A percentile compares a stretch with the other conserved stretches of the same genome.
phyloP scores from a whole-genome alignment of 2,888 invertebrate species.

The Lepidochitona cinerea region DNA sequence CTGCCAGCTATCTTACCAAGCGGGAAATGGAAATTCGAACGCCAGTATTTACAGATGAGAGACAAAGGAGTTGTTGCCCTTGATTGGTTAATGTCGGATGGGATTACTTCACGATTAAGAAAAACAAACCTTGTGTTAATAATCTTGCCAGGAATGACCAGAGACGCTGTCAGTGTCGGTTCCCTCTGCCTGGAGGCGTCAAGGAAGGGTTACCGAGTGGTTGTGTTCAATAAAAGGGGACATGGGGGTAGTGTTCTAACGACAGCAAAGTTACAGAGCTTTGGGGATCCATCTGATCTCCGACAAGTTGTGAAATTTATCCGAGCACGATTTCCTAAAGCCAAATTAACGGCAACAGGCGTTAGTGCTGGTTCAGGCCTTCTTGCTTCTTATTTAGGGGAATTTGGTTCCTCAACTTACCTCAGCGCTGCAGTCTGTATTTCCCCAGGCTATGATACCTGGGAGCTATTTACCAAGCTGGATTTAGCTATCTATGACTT shows the following conservation, averaged over 20 bases:
- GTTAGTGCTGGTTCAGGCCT: constrained; percentile 55
- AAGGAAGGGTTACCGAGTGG: constrained; percentile 49
- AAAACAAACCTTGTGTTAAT: constrained; percentile 40
- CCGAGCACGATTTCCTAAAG: constrained; percentile 40
- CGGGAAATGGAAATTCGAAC: constrained; percentile 31
- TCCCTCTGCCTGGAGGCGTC: constrained; percentile 44
- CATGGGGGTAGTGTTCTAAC: constrained; percentile 53
- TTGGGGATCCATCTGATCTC: constrained; percentile 61
- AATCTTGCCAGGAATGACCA: constrained; percentile 53
- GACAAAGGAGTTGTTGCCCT: constrained; percentile 61
- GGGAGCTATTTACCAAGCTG: constrained; percentile 31
- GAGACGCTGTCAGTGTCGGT: constrained; percentile 41
- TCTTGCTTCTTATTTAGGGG: constrained; percentile 62
- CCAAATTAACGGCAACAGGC: constrained; percentile 52
- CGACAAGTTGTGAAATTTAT: constrained; percentile 58
- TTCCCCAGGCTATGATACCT: constrained; percentile 45
- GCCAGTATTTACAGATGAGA: constrained; percentile 59
- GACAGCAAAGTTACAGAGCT: constrained; percentile 55
- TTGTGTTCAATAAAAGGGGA: constrained; percentile 62
- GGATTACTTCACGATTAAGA: background rate
- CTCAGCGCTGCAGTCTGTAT: constrained; percentile 55
- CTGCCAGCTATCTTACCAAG: constrained; percentile 38
- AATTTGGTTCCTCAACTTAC: constrained; percentile 59
- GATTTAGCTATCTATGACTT: constrained; percentile 42
- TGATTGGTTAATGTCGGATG: constrained; percentile 51